phyloP scores from a whole-genome alignment of 2,888 invertebrate species.

The Chrysotoxum bicinctum region DNA sequence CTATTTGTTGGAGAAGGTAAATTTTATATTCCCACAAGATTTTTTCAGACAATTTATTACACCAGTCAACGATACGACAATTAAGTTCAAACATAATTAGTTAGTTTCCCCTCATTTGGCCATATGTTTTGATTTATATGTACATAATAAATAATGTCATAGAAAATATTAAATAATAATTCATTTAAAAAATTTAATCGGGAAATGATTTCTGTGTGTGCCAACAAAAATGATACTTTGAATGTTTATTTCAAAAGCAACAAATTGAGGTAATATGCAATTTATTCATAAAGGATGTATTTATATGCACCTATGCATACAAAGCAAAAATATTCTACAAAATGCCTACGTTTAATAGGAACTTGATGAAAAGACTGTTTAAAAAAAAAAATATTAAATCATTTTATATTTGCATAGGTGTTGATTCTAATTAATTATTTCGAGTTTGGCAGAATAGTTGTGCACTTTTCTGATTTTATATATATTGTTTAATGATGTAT shows the following conservation, averaged over 20 bases:
- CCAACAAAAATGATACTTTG: background rate
- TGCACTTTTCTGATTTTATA: too few species aligned
- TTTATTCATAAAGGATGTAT: background rate
- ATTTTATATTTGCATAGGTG: too few species aligned
- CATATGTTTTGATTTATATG: background rate
- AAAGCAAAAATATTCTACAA: too few species aligned
- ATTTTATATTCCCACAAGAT: slow-evolving; percentile 16
- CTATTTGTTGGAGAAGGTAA: background rate
- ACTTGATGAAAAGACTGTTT: too few species aligned
- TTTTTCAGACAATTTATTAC: slow-evolving; percentile 4
- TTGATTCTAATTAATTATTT: too few species aligned
- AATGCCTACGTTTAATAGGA: too few species aligned
- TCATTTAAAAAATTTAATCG: background rate
- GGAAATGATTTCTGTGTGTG: background rate
- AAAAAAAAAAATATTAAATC: too few species aligned
- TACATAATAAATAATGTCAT: background rate
- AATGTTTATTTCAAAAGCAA: background rate
- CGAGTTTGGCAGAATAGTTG: too few species aligned
- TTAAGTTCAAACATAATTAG: slow-evolving; percentile 8
- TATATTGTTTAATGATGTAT: too few species aligned
- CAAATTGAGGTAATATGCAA: background rate
- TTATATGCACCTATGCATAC: background rate
- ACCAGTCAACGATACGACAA: background rate
- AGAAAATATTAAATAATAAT: background rate
- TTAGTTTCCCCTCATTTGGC: background rate